These are phyloP conservation scores for Mareca penelope DNA, from an alignment of 2,797 vertebrate genomes.

Conservation along the genomic window DNA sequence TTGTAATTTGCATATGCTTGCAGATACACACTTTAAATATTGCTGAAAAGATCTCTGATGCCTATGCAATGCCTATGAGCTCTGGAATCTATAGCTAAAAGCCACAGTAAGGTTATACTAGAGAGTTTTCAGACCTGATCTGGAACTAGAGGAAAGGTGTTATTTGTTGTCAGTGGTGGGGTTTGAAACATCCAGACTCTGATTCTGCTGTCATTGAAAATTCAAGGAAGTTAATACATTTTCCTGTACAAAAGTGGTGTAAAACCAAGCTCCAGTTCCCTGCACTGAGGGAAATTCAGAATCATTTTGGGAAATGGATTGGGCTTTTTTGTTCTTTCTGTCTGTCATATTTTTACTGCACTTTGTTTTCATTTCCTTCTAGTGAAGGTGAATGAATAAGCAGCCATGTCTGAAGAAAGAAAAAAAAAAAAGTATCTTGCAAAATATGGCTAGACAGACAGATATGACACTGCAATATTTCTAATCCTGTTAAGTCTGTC, in stretches of 20 bases:
- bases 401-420: background rate
- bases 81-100: background rate
- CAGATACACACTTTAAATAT: background rate
- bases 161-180: background rate
- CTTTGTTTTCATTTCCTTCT: conserved; percentile 34
- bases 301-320: background rate
- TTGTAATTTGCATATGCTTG: background rate
- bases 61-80: background rate
- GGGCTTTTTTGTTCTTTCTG: background rate
- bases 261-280: background rate
- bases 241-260: background rate
- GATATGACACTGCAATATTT: background rate
- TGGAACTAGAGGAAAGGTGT: background rate
- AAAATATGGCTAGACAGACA: conserved; percentile 9
- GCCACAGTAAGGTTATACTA: background rate
- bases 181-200: background rate
- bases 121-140: background rate
- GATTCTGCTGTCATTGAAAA: background rate
- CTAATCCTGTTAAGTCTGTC: background rate
- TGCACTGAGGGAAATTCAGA: background rate
- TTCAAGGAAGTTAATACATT: background rate
- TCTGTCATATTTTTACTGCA: background rate
- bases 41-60: background rate
- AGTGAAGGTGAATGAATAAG: conserved; percentile 55
- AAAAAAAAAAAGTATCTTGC: background rate